These are phyloP conservation scores for Ferrisia virgata DNA, from an alignment of 2,888 invertebrate genomes.

Conservation along the genomic window DNA sequence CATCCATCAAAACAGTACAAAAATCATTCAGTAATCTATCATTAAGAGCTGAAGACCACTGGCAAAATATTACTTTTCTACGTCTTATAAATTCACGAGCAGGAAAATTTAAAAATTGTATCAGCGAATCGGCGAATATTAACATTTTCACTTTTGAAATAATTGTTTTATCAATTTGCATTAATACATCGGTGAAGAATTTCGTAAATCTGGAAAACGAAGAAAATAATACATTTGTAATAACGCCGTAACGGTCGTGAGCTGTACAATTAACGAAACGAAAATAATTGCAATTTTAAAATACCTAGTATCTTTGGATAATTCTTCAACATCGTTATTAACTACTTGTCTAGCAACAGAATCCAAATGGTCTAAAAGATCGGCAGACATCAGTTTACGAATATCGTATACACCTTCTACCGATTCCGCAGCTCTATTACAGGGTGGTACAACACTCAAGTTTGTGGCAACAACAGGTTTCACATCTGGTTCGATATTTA, in stretches of 20 bases:
- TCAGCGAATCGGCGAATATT: neutral
- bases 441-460: neutral
- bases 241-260: neutral
- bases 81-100: neutral
- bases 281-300: neutral
- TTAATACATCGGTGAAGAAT: neutral
- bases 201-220: neutral
- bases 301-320: neutral
- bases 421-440: neutral
- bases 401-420: constrained; percentile 12
- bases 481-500: neutral
- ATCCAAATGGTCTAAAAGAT: neutral
- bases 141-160: neutral
- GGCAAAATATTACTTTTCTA: neutral
- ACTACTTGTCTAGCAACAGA: neutral
- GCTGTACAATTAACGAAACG: too few species aligned
- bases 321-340: neutral
- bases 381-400: neutral
- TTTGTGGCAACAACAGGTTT: neutral
- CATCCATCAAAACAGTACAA: neutral
- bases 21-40: constrained; percentile 26
- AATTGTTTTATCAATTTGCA: neutral
- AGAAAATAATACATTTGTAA: neutral
- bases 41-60: neutral
- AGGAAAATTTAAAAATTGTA: constrained; percentile 3